Evolutionary conservation across 2,797 vertebrate species (phyloP).

Genomic region (Notamacropus eugenii): DNA sequence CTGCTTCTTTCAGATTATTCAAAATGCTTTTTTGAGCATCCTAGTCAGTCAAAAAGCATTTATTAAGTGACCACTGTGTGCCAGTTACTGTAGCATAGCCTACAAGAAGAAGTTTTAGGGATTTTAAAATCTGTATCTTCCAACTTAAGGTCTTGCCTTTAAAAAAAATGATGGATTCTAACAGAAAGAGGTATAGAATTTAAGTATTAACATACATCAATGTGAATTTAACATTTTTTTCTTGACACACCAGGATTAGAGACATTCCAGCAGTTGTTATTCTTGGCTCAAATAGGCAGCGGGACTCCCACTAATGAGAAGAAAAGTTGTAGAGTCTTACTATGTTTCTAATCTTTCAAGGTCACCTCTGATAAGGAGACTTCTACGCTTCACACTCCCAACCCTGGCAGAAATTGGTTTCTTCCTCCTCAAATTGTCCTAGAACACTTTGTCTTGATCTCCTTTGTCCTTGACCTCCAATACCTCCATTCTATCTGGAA

Average conservation of each 20-base stretch:
- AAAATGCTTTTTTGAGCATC: background rate
- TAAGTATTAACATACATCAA: background rate
- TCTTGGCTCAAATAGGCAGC: background rate
- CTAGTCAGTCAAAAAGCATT: background rate
- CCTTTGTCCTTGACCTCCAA: background rate
- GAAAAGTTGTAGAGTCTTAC: background rate
- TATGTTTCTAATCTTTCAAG: background rate
- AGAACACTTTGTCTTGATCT: background rate
- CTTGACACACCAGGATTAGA: background rate
- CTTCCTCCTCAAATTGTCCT: background rate
- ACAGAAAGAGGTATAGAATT: background rate
- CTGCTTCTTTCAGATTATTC: background rate
- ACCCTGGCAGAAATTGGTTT: background rate
- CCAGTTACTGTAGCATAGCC: background rate
- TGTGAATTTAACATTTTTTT: background rate
- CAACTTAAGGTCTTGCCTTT: background rate
- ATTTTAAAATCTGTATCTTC: background rate
- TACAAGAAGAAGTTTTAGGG: background rate
- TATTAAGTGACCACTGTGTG: background rate
- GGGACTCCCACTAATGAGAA: background rate
- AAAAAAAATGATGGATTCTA: background rate
- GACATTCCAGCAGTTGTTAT: background rate
- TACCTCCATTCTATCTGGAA: background rate
- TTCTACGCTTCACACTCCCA: background rate
- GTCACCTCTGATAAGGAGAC: background rate